Evolutionary conservation across 2,113 vertebrate genomes (phyloP), one percentile per base, ranked within the genome.

Genomic region (Rhea americana): DNA sequence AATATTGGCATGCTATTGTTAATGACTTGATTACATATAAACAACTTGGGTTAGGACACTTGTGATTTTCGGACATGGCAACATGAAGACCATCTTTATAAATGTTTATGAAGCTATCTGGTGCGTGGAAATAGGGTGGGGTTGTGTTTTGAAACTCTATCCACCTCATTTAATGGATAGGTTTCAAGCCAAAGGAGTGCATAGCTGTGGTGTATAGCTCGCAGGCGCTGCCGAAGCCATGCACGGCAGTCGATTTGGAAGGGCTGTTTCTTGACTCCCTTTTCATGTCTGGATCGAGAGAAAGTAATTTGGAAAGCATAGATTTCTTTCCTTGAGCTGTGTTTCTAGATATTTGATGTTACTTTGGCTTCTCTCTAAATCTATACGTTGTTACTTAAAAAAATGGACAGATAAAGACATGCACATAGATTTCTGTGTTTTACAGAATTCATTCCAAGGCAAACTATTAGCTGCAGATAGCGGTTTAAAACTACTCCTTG

Each of bases 61-160:
- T 1, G 0, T 21, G 39, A 1, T 55, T 11, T 62, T 67, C 3
- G 5, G 26, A 5, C 0, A 0, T 6, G 37, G 26, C 24, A 17
- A 35, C 30, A 5, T 8, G 5, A 25, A 59, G 37, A 35, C 32
- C 39, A 12, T n/a, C 45, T 53, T n/a, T 59, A 41, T 28, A 65
- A 61, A 21, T 30, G 35, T 13, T 1, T 68, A 9, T 30, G 66
- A 39, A 79, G 5, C 5, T 6, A 24, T 19, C 25, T 70, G 43
- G n/a, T 41, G 16, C 13, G 0, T 28, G 58, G 25, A 51, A 56
- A 11, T 41, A 71, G 47, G 20, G 17, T 32, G 17, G 39, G 35
- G 39, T 37, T 25, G 32, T 79, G 28, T 32, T 62, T 53, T 66
- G 48, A 53, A 55, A 6, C 19, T 28, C 50, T 58, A 30, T 30